Evolutionary conservation across 2,888 invertebrate species (phyloP).

Genomic region (Julus scanicus): DNA sequence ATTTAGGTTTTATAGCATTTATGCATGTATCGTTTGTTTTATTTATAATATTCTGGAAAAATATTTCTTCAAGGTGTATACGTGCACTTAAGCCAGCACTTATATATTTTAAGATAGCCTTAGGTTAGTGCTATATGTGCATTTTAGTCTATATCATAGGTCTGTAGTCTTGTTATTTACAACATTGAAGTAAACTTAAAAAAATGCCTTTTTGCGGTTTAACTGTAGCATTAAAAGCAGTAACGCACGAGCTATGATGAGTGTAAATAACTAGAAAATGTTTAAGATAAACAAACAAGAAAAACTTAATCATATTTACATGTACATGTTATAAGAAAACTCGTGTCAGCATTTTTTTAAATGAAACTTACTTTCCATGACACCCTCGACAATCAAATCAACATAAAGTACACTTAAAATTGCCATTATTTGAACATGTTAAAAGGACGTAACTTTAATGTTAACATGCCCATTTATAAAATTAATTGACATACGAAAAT

Average conservation of each 20-base stretch:
- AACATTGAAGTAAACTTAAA: neutral
- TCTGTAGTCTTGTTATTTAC: neutral
- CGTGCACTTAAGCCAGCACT: constrained; percentile 5
- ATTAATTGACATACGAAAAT: neutral
- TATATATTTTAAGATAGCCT: constrained; percentile 10
- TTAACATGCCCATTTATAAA: neutral
- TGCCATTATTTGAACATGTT: too few relatives aligned
- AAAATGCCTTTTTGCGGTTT: neutral
- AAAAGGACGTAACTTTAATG: too few relatives aligned
- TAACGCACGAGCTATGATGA: neutral
- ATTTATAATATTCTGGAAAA: neutral
- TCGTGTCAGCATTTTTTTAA: neutral
- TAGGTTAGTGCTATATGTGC: neutral
- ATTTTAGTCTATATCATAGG: neutral
- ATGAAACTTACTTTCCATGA: neutral
- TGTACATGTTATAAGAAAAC: neutral
- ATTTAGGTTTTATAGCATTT: constrained; percentile 38
- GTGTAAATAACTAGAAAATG: constrained; percentile 24
- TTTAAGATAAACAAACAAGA: neutral
- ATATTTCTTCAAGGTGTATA: neutral
- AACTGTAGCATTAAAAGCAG: neutral
- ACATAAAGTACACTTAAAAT: neutral
- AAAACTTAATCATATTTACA: neutral
- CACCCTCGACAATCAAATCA: too few relatives aligned
- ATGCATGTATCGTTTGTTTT: constrained; percentile 40